Base-by-base conservation (phyloP, 2,113 vertebrate species). In the Chlorocebus sabaeus region DNA sequence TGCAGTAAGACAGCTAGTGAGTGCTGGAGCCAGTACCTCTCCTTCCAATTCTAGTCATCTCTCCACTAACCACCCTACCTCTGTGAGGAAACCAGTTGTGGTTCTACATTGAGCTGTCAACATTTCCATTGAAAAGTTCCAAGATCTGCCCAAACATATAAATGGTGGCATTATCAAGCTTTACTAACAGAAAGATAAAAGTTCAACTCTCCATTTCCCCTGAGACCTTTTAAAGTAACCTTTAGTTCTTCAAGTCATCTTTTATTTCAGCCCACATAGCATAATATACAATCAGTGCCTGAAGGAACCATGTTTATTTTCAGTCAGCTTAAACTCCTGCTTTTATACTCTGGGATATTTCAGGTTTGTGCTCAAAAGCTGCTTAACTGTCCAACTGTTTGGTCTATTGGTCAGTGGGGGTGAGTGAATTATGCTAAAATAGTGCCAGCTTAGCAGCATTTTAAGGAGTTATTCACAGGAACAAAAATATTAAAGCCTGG, bases 341-440 rank as follows among this genome's bases (percentile, higher is more conserved):
- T 87, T 93, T 96, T 72, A 35, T 38, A 83, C 83, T 95, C 80
- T 85, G 0, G 30, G 93, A 96, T 98, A 85, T 96, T 98, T 98
- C 61, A 83, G 94, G 98, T 98, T 98, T 95, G 3, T 10, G 38
- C 38, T 79, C 50, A 70, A 96, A 96, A 96, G 85, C 70, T 57
- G 85, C 96, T 95, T 94, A 72, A 76, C 81, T 86, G 73, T 83
- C 95, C 70, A 80, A 90, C 80, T 87, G 18, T 30, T 30, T 92
- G 89, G 94, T 55, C 73, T 81, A 6, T 27, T 59, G 91, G 89
- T 90, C 84, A 89, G 94, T 94, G 57, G 68, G 40, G 90, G 88
- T 85, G n/a, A 92, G 40, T 84, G 84, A 59, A 93, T 57, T 81
- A 85, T 0, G 3, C 16, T 95, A 67, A 48, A 86, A 43, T 57